These are phyloP conservation scores for Xiphophorus couchianus DNA, from an alignment of 2,113 vertebrate species.

Conservation along the genomic window DNA sequence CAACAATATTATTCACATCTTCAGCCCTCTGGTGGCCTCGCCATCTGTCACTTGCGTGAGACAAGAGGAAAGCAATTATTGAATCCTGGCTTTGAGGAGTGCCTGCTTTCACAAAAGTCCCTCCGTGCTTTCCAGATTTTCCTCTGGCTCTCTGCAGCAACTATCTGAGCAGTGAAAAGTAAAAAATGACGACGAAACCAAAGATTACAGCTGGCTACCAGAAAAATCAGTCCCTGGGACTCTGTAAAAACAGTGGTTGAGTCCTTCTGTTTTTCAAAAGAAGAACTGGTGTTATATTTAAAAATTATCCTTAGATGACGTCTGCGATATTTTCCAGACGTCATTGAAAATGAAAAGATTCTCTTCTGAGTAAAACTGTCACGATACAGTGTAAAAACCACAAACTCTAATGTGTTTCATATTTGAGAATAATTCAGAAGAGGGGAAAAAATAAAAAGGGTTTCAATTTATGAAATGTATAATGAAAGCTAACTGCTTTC, in stretches of 20 bases:
- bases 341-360: neutral
- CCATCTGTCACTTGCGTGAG: slow-evolving; percentile 80
- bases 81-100: slow-evolving; percentile 73
- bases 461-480: neutral
- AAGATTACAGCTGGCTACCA: slow-evolving; percentile 49
- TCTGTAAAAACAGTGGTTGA: slow-evolving; percentile 32
- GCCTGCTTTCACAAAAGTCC: slow-evolving; percentile 64
- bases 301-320: slow-evolving; percentile 13
- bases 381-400: neutral
- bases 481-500: too few species aligned
- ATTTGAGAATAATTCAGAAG: neutral
- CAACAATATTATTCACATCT: slow-evolving; percentile 79
- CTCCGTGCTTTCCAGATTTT: slow-evolving; percentile 56
- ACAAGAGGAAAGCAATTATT: slow-evolving; percentile 77
- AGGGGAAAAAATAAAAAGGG: too few species aligned
- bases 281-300: slow-evolving; percentile 46
- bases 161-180: slow-evolving; percentile 41
- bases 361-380: neutral
- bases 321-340: slow-evolving; percentile 19
- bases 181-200: slow-evolving; percentile 53
- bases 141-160: slow-evolving; percentile 41
- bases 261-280: slow-evolving; percentile 24
- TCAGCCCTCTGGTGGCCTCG: slow-evolving; percentile 70
- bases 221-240: slow-evolving; percentile 41
- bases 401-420: neutral